These are phyloP conservation scores for Oncorhynchus mykiss DNA, from an alignment of 2,113 vertebrate genomes.

Conservation along the genomic window DNA sequence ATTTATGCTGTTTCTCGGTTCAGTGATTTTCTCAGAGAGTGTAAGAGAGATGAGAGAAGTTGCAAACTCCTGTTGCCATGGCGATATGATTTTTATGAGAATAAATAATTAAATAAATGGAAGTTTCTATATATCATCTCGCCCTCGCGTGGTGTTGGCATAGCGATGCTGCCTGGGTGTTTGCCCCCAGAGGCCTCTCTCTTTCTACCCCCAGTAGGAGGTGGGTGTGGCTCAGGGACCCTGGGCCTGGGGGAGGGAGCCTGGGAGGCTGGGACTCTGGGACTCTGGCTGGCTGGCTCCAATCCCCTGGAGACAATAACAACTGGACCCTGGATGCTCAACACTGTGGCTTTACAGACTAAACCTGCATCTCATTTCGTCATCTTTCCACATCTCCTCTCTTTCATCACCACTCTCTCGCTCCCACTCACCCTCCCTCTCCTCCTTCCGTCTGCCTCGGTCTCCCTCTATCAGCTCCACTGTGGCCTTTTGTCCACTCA, in stretches of 20 bases:
- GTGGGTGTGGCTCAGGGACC: slow-evolving; percentile 21
- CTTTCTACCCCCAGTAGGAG: slow-evolving; percentile 34
- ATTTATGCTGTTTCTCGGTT: slow-evolving; percentile 32
- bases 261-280: not conserved
- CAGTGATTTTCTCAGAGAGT: slow-evolving; percentile 28
- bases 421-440: slow-evolving; percentile 58
- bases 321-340: not conserved
- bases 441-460: slow-evolving; percentile 57
- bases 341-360: not conserved
- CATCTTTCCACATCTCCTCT: not conserved
- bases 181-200: slow-evolving; percentile 45
- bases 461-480: slow-evolving; percentile 70
- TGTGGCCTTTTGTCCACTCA: slow-evolving; percentile 77
- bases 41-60: slow-evolving; percentile 17
- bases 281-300: not conserved
- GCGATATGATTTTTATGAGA: slow-evolving; percentile 53
- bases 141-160: slow-evolving; percentile 40
- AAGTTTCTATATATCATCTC: slow-evolving; percentile 40
- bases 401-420: not conserved
- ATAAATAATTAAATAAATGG: slow-evolving; percentile 53
- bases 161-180: slow-evolving; percentile 50
- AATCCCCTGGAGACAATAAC: not conserved
- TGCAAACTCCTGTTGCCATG: slow-evolving; percentile 59
- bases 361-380: not conserved
- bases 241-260: not conserved